Percentiles rank a stretch among this genome's conserved stretches.
These are phyloP conservation scores for Microtus oregoni DNA, from an alignment of 2,113 vertebrate genomes.

Conservation along the genomic window DNA sequence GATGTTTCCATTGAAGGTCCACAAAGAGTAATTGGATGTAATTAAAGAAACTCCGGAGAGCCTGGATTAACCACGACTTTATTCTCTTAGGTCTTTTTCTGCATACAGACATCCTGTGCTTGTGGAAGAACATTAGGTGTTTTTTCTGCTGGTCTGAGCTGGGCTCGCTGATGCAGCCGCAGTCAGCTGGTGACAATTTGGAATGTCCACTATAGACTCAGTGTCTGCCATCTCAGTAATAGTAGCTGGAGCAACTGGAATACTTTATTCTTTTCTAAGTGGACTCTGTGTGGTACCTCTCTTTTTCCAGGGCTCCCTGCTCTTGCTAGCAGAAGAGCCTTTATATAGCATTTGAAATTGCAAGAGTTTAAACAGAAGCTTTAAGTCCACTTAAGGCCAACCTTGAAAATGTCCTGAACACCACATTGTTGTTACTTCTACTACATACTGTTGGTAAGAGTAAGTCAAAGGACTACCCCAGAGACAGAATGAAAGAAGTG, in stretches of 20 bases:
- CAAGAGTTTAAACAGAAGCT: background rate
- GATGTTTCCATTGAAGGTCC: background rate
- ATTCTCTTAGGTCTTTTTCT: background rate
- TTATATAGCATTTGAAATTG: slow-evolving; percentile 33
- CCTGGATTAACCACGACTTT: background rate
- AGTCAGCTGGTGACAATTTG: slow-evolving; percentile 28
- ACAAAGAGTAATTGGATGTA: background rate
- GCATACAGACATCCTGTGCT: background rate
- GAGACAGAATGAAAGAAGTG: background rate
- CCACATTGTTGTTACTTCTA: background rate
- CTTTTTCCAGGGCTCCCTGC: background rate
- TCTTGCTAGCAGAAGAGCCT: background rate
- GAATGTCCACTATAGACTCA: background rate
- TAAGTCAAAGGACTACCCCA: background rate
- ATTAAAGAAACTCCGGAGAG: background rate
- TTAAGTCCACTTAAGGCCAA: background rate
- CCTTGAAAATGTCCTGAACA: background rate
- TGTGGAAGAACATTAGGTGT: background rate
- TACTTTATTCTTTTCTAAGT: background rate
- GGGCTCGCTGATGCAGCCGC: background rate
- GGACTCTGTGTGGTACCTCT: background rate
- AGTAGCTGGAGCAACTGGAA: background rate
- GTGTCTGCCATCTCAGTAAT: background rate
- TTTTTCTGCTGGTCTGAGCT: background rate
- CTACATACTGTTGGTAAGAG: background rate